Percentiles rank a stretch among this genome's conserved stretches.
phyloP scores from a whole-genome alignment of 2,113 vertebrate genomes.

The Vulpes vulpes region DNA sequence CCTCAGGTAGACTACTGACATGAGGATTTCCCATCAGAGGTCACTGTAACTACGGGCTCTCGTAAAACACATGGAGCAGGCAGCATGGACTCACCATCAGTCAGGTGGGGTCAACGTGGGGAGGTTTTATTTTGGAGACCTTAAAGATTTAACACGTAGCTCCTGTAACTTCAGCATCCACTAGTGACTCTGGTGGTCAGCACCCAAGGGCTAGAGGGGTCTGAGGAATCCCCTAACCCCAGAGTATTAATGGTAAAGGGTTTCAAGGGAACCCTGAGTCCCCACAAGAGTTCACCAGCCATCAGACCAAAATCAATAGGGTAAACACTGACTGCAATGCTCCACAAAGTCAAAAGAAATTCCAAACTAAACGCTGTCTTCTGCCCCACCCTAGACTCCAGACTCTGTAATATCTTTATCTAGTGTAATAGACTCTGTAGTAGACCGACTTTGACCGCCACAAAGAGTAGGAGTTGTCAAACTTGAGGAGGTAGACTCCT shows the following conservation, averaged over 20 bases:
- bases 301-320: constrained; percentile 81
- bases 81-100: constrained; percentile 75
- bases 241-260: constrained; percentile 81
- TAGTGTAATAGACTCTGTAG: constrained; percentile 99
- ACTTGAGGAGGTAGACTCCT: constrained; percentile 99
- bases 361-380: constrained; percentile 86
- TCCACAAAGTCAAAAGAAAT: constrained; percentile 85
- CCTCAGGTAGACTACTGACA: constrained; percentile 59
- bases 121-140: constrained; percentile 71
- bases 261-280: constrained; percentile 84
- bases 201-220: constrained; percentile 75
- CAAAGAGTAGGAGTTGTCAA: constrained; percentile 99
- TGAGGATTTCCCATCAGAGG: background rate
- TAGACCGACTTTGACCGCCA: constrained; percentile 99
- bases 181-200: constrained; percentile 72
- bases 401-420: constrained; percentile 92
- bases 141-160: constrained; percentile 72
- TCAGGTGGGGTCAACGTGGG: background rate
- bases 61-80: constrained; percentile 77
- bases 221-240: constrained; percentile 80
- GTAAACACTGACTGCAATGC: constrained; percentile 85
- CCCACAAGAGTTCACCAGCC: constrained; percentile 83
- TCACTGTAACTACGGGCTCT: background rate
- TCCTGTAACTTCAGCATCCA: constrained; percentile 76
- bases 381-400: constrained; percentile 87